These are phyloP conservation scores for Doris montereyensis DNA, from an alignment of 2,888 invertebrate genomes.

Conservation along the genomic window DNA sequence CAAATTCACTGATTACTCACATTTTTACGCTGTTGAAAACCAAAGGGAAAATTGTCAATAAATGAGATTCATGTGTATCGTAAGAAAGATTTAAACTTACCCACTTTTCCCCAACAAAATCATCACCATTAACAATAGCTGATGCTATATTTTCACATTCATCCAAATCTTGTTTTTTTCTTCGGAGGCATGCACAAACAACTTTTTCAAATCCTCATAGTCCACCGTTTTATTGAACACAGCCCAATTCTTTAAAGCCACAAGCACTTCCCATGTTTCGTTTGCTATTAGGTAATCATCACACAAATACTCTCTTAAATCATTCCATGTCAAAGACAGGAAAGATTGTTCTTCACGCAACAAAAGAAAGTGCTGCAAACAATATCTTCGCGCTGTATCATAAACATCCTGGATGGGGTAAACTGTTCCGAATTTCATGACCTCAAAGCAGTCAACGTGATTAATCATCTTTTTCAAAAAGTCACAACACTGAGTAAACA, in stretches of 20 bases:
- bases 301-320: conserved; percentile 28
- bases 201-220: background rate
- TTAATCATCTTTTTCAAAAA: conserved; percentile 29
- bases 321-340: background rate
- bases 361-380: conserved; percentile 17
- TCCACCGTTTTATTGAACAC: background rate
- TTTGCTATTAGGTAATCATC: conserved; percentile 34
- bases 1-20: too few species aligned
- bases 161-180: background rate
- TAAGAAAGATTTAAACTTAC: too few species aligned
- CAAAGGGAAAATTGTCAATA: too few species aligned
- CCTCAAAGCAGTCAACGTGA: background rate
- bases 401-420: conserved; percentile 16
- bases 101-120: too few species aligned
- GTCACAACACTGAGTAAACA: background rate
- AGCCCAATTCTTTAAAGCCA: conserved; percentile 24
- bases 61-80: too few species aligned
- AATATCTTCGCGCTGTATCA: conserved; percentile 18
- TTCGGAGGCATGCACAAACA: background rate
- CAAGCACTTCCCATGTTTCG: conserved; percentile 1
- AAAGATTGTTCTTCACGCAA: conserved; percentile 13
- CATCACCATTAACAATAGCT: too few species aligned
- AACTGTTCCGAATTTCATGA: conserved; percentile 13
- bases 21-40: too few species aligned
- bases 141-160: background rate